phyloP scores from a whole-genome alignment of 2,888 invertebrate genomes.

The Pogonocherus hispidulus region DNA sequence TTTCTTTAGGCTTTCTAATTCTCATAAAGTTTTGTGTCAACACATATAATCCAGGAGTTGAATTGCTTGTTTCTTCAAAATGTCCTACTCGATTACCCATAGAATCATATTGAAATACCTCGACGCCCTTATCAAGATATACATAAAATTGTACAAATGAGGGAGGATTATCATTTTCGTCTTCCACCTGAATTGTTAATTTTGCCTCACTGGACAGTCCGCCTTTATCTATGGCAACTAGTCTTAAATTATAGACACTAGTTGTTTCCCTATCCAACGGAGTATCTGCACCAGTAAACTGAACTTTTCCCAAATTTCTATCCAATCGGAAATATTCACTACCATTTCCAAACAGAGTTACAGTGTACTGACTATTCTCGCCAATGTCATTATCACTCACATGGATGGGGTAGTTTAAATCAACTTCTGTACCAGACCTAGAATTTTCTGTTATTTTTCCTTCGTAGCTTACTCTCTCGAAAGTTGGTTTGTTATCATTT shows the following conservation, averaged over 20 bases:
- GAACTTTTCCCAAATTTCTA: slow-evolving; percentile 75
- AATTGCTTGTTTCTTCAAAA: slow-evolving; percentile 65
- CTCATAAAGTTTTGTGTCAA: slow-evolving; percentile 58
- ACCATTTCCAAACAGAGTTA: slow-evolving; percentile 81
- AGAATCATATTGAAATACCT: slow-evolving; percentile 76
- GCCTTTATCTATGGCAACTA: slow-evolving; percentile 84
- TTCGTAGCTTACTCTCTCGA: slow-evolving; percentile 80
- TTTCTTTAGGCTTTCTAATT: slow-evolving; percentile 56
- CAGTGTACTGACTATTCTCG: slow-evolving; percentile 77
- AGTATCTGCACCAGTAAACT: slow-evolving; percentile 68
- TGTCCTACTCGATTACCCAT: slow-evolving; percentile 70
- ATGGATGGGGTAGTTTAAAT: slow-evolving; percentile 77
- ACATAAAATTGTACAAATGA: slow-evolving; percentile 80
- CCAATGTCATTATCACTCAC: slow-evolving; percentile 82
- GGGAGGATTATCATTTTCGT: slow-evolving; percentile 87
- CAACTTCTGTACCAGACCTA: slow-evolving; percentile 77
- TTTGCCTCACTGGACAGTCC: slow-evolving; percentile 82
- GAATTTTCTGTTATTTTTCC: slow-evolving; percentile 87
- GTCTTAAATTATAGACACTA: slow-evolving; percentile 76
- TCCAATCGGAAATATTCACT: slow-evolving; percentile 81
- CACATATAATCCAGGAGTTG: slow-evolving; percentile 54
- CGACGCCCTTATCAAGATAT: slow-evolving; percentile 77
- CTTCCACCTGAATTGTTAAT: slow-evolving; percentile 79
- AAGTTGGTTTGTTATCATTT: slow-evolving; percentile 89
- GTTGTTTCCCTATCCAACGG: slow-evolving; percentile 82